phyloP scores from a whole-genome alignment of 2,113 vertebrate species.

The Rhodinocichla rosea region DNA sequence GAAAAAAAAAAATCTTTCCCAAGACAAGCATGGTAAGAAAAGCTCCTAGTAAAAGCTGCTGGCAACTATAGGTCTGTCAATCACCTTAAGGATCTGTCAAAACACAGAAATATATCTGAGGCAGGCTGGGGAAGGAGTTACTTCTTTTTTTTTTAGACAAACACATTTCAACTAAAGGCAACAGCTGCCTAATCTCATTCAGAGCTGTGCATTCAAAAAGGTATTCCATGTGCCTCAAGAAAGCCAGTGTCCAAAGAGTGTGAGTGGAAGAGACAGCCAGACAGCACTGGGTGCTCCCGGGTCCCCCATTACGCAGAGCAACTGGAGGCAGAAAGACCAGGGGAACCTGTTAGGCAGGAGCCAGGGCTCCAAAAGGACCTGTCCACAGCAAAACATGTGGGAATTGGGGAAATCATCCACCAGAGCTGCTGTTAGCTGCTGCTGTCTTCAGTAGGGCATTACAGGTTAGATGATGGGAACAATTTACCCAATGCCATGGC shows the following conservation, averaged over 20 bases:
- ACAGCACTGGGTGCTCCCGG: rapidly evolving
- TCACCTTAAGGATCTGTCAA: background rate
- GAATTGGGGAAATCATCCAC: background rate
- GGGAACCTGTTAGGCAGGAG: constrained; percentile 7
- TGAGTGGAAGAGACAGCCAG: background rate
- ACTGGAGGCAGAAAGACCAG: background rate
- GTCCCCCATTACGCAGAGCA: background rate
- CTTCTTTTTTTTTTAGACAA: background rate
- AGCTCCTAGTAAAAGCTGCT: background rate
- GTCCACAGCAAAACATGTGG: background rate
- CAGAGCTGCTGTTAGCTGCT: background rate
- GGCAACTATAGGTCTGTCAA: background rate
- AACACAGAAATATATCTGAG: background rate
- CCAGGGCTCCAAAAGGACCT: background rate
- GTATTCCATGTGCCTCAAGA: background rate
- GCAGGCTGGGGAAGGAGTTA: background rate
- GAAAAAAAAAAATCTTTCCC: background rate
- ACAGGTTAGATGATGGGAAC: background rate
- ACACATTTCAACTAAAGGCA: background rate
- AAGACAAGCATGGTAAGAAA: background rate
- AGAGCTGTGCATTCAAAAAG: background rate
- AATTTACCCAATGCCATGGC: no score
- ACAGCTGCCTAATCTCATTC: background rate
- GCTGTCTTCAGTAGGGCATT: rapidly evolving
- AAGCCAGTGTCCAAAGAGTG: background rate